phyloP scores from a whole-genome alignment of 2,113 vertebrate genomes.

The Leptodactylus fuscus region DNA sequence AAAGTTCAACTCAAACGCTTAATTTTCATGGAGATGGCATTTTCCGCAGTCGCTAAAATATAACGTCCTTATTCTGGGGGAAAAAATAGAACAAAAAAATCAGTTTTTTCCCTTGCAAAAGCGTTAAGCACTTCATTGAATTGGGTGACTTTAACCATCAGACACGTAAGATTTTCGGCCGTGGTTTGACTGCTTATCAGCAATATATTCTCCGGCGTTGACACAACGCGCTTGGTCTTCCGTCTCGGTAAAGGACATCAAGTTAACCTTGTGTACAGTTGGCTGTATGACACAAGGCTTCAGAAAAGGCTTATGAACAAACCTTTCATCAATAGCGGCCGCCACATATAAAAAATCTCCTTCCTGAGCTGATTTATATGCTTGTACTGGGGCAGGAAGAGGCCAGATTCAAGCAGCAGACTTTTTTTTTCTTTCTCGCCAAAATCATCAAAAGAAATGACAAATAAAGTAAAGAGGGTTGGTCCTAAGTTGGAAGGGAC shows the following conservation, averaged over 20 bases:
- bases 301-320: neutral
- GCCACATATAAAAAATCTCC: neutral
- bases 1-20: neutral
- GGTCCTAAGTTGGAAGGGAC: neutral
- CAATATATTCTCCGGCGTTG: slow-evolving; percentile 31
- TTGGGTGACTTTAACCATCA: slow-evolving; percentile 46
- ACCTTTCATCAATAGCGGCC: neutral
- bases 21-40: neutral
- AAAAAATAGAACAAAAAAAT: neutral
- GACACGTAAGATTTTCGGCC: slow-evolving; percentile 49
- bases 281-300: neutral
- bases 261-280: slow-evolving; percentile 28
- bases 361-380: neutral
- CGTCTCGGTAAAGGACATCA: slow-evolving; percentile 22
- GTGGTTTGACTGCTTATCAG: slow-evolving; percentile 55
- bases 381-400: neutral
- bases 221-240: neutral
- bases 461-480: neutral
- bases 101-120: slow-evolving; percentile 5
- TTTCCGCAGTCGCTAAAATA: slow-evolving; percentile 32
- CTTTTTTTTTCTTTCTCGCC: neutral
- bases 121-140: slow-evolving; percentile 21
- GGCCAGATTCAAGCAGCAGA: neutral
- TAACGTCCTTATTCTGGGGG: slow-evolving; percentile 23
- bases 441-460: neutral